These are phyloP conservation scores for Trichogramma evanescens DNA, from an alignment of 2,888 invertebrate genomes.

Conservation along the genomic window DNA sequence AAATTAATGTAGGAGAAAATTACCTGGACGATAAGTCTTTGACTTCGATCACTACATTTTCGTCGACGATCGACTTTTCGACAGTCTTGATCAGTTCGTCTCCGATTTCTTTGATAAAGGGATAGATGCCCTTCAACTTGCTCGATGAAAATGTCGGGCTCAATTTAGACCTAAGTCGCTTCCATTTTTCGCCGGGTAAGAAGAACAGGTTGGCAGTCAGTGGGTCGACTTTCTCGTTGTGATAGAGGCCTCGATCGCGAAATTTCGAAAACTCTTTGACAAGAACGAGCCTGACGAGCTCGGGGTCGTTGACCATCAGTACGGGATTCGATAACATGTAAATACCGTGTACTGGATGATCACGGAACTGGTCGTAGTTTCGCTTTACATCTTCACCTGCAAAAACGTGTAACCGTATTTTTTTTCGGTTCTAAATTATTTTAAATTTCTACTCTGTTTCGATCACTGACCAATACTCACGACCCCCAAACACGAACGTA, in stretches of 20 bases:
- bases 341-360: constrained; percentile 32
- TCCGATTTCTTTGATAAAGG: constrained; percentile 31
- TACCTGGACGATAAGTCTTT: constrained; percentile 33
- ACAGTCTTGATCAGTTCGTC: constrained; percentile 24
- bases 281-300: constrained; percentile 34
- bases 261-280: constrained; percentile 40
- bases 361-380: constrained; percentile 26
- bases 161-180: constrained; percentile 37
- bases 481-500: constrained; percentile 19
- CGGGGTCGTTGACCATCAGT: constrained; percentile 37
- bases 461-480: constrained; percentile 23
- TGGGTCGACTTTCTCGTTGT: constrained; percentile 37
- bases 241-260: constrained; percentile 38
- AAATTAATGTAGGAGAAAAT: not conserved
- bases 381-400: constrained; percentile 28
- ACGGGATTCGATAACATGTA: constrained; percentile 33
- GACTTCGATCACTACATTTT: constrained; percentile 23
- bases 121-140: constrained; percentile 42
- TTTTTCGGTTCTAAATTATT: not conserved
- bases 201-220: constrained; percentile 35
- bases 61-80: constrained; percentile 3
- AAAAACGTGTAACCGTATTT: constrained; percentile 6
- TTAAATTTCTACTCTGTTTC: not conserved
- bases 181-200: constrained; percentile 39
- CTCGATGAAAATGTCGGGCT: constrained; percentile 45